These are phyloP conservation scores for Philonicus albiceps DNA, from an alignment of 2,888 invertebrate species.

Conservation along the genomic window DNA sequence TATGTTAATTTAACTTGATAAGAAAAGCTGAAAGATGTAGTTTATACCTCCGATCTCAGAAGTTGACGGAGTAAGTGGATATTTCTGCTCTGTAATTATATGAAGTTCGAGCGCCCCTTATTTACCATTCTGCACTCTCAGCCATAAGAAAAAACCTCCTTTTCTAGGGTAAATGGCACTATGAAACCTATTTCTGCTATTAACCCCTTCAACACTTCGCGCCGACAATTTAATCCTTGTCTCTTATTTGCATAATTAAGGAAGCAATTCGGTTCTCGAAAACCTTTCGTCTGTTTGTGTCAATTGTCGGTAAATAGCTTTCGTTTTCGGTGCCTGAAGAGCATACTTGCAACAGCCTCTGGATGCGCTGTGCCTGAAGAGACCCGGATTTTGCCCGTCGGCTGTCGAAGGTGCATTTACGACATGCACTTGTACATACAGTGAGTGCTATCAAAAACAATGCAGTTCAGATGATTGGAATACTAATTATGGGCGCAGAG, in stretches of 20 bases:
- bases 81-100: background rate
- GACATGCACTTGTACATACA: background rate
- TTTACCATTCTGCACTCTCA: background rate
- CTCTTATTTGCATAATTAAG: slow-evolving; percentile 18
- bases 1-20: background rate
- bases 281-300: background rate
- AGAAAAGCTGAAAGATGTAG: too few species aligned
- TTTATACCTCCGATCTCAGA: background rate
- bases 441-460: background rate
- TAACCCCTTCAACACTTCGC: background rate
- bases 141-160: background rate
- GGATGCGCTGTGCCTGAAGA: background rate
- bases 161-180: background rate
- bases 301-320: background rate
- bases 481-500: background rate
- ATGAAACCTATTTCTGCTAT: background rate
- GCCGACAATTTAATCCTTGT: background rate
- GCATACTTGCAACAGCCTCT: background rate
- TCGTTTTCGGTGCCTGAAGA: background rate
- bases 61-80: background rate
- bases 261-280: background rate
- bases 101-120: background rate
- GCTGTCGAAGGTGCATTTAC: background rate
- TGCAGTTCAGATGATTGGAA: background rate
- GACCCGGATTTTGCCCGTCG: background rate